Evolutionary conservation across 2,888 invertebrate genomes (phyloP).

Genomic region (Xanthia icteritia): DNA sequence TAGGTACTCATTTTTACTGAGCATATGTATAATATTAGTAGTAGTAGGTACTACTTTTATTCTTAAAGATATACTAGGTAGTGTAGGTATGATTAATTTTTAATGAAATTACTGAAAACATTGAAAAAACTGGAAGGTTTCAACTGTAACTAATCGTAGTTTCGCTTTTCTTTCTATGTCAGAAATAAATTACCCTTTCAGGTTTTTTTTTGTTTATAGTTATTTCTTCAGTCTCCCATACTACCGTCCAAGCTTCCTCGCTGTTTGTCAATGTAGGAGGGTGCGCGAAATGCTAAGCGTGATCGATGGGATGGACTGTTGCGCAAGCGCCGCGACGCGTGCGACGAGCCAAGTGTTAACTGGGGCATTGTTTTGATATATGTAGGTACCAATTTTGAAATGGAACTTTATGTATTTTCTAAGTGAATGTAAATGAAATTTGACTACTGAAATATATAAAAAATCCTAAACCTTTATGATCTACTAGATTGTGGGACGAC

Average conservation of each 20-base stretch:
- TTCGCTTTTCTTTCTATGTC: not conserved
- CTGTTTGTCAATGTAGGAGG: conserved; percentile 81
- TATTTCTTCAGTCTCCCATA: conserved; percentile 30
- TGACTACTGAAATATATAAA: not conserved
- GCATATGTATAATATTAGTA: too few species aligned
- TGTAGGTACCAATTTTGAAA: conserved; percentile 18
- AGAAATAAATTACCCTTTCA: not conserved
- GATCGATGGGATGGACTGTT: conserved; percentile 86
- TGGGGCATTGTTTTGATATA: conserved; percentile 46
- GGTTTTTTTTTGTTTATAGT: not conserved
- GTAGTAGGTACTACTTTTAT: not conserved
- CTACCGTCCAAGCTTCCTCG: conserved; percentile 24
- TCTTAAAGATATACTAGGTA: not conserved
- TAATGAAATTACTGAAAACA: not conserved
- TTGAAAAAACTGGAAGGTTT: not conserved
- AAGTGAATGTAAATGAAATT: not conserved
- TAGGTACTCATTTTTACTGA: too few species aligned
- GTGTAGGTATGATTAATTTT: not conserved
- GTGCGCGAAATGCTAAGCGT: conserved; percentile 80
- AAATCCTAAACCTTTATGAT: too few species aligned
- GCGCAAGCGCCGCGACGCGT: conserved; percentile 73
- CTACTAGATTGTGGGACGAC: too few species aligned
- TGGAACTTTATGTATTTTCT: not conserved
- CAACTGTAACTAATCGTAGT: not conserved
- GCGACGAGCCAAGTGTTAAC: conserved; percentile 57